phyloP scores from a whole-genome alignment of 2,797 vertebrate genomes.

The Takifugu rubripes region DNA sequence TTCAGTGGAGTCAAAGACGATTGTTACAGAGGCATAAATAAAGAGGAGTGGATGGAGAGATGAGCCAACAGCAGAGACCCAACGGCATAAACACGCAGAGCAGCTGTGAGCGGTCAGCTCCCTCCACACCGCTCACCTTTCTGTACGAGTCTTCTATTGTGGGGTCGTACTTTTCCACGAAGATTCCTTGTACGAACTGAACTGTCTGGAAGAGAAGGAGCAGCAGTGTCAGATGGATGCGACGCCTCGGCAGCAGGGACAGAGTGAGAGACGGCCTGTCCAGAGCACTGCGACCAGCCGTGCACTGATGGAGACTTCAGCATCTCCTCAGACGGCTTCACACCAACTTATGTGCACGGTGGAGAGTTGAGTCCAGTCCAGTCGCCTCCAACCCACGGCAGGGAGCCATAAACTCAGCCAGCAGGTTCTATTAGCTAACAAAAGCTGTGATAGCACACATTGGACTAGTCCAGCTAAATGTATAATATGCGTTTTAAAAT shows the following conservation, averaged over 20 bases:
- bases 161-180: slow-evolving; percentile 99
- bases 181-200: slow-evolving; percentile 99
- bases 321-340: no score
- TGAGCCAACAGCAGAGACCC: slow-evolving; percentile 10
- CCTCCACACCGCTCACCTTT: slow-evolving; percentile 79
- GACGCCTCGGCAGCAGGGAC: background rate
- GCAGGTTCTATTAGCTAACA: no score
- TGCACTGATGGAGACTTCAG: no score
- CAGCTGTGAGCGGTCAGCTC: slow-evolving; percentile 62
- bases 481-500: no score
- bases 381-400: no score
- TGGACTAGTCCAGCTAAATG: background rate
- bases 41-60: slow-evolving; percentile 9
- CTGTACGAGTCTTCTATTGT: slow-evolving; percentile 99
- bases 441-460: background rate
- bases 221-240: slow-evolving; percentile 33
- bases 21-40: background rate
- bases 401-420: no score
- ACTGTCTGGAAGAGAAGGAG: slow-evolving; percentile 76
- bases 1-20: background rate
- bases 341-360: no score
- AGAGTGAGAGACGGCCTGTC: background rate
- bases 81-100: slow-evolving; percentile 45
- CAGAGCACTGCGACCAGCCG: no score
- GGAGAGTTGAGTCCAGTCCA: no score